These are phyloP conservation scores for Oreotragus oreotragus DNA, from an alignment of 2,113 vertebrate species.

Conservation along the genomic window DNA sequence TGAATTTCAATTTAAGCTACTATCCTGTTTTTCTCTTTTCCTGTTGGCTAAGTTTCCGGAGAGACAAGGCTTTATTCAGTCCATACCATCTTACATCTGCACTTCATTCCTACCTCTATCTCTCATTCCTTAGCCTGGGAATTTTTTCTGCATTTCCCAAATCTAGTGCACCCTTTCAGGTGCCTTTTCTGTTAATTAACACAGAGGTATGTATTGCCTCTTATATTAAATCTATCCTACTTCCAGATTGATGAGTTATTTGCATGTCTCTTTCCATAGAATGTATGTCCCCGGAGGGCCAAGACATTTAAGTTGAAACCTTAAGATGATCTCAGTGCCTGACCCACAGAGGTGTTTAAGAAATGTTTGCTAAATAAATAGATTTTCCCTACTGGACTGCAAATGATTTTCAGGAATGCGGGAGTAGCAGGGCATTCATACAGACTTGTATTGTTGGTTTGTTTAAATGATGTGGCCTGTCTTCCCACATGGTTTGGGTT, in stretches of 20 bases:
- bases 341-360: background rate
- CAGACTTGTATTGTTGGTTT: slow-evolving; percentile 42
- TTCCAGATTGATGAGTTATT: background rate
- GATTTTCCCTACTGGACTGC: background rate
- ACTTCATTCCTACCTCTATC: background rate
- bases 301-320: slow-evolving; percentile 28
- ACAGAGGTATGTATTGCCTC: background rate
- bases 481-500: slow-evolving; percentile 66
- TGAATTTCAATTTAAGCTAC: background rate
- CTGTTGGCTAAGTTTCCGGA: background rate
- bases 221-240: background rate
- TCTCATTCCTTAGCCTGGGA: background rate
- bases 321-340: background rate
- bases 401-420: slow-evolving; percentile 50
- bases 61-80: background rate
- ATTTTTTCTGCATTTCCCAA: background rate
- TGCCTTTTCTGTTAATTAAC: background rate
- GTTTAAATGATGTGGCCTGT: slow-evolving; percentile 53
- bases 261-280: background rate
- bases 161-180: background rate
- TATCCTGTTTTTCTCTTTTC: background rate
- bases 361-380: slow-evolving; percentile 42
- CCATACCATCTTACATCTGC: background rate
- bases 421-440: background rate
- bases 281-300: background rate